phyloP scores from a whole-genome alignment of 2,888 invertebrate species.

The Apamea crenata region DNA sequence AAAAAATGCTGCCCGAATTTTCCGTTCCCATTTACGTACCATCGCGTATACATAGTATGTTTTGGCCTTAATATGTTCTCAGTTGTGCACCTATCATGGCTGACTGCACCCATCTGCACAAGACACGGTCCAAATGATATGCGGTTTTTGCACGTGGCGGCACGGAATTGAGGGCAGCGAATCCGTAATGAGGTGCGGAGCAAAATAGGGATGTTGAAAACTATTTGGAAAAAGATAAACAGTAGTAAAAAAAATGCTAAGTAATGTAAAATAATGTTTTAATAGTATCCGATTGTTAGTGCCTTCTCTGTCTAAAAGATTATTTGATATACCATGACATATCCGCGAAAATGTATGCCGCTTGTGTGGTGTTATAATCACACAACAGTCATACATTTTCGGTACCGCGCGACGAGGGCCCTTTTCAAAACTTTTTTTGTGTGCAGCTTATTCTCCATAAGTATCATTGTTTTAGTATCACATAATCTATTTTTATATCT shows the following conservation, averaged over 20 bases:
- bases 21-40: background rate
- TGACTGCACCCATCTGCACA: conserved; percentile 65
- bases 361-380: background rate
- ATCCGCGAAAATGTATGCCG: background rate
- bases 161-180: conserved; percentile 56
- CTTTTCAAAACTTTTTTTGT: background rate
- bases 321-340: background rate
- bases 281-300: background rate
- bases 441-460: background rate
- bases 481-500: too few relatives aligned
- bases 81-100: conserved; percentile 58
- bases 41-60: conserved; percentile 39
- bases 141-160: conserved; percentile 66
- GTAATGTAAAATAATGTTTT: background rate
- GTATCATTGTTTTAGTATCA: background rate
- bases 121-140: conserved; percentile 65
- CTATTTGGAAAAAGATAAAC: background rate
- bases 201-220: conserved; percentile 20
- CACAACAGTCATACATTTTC: background rate
- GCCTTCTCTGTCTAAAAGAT: background rate
- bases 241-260: background rate
- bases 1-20: conserved; percentile 14
- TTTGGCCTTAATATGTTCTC: conserved; percentile 58
- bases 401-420: background rate
- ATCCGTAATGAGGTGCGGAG: conserved; percentile 59